Percentiles rank a stretch among this genome's conserved stretches.
Evolutionary conservation across 1,140 invertebrate genomes (phyloP).

Genomic region (Berghia stephanieae): DNA sequence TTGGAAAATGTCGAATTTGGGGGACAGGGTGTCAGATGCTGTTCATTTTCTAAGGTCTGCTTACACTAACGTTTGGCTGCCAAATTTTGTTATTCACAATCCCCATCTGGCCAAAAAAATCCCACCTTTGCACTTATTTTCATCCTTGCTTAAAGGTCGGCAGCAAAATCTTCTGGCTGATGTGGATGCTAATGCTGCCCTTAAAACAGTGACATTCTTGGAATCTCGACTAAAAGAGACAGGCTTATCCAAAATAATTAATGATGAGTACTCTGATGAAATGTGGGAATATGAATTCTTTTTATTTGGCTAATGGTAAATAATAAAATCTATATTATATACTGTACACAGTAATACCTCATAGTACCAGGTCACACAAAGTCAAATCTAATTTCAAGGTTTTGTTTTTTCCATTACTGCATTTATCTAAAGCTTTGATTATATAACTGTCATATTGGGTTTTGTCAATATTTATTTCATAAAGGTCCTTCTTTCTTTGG

Average conservation of each 20-base stretch:
- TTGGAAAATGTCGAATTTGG: slow-evolving; percentile 47
- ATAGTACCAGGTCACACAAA: too few species aligned
- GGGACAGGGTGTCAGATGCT: slow-evolving; percentile 52
- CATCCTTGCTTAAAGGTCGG: slow-evolving; percentile 37
- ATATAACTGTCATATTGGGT: too few species aligned
- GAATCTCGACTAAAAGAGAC: slow-evolving; percentile 46
- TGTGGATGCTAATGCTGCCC: slow-evolving; percentile 36
- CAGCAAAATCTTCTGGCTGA: slow-evolving; percentile 52
- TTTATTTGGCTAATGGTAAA: slow-evolving; percentile 49
- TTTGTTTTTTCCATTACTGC: too few species aligned
- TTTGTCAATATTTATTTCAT: too few species aligned
- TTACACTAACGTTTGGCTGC: slow-evolving; percentile 44
- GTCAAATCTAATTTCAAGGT: too few species aligned
- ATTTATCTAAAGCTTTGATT: too few species aligned
- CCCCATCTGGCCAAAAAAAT: slow-evolving; percentile 50
- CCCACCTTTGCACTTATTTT: slow-evolving; percentile 41
- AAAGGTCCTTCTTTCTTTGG: too few species aligned
- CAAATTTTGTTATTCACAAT: slow-evolving; percentile 54
- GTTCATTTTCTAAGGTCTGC: slow-evolving; percentile 50
- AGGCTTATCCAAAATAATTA: slow-evolving; percentile 46
- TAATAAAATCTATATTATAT: too few species aligned
- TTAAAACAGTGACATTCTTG: slow-evolving; percentile 48
- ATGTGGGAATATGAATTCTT: slow-evolving; percentile 63
- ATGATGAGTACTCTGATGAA: slow-evolving; percentile 53
- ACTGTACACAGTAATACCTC: too few species aligned